These are phyloP conservation scores for Axinella damicornis DNA, from an alignment of 37 sponge, comb jelly and placozoan species.

Conservation along the genomic window DNA sequence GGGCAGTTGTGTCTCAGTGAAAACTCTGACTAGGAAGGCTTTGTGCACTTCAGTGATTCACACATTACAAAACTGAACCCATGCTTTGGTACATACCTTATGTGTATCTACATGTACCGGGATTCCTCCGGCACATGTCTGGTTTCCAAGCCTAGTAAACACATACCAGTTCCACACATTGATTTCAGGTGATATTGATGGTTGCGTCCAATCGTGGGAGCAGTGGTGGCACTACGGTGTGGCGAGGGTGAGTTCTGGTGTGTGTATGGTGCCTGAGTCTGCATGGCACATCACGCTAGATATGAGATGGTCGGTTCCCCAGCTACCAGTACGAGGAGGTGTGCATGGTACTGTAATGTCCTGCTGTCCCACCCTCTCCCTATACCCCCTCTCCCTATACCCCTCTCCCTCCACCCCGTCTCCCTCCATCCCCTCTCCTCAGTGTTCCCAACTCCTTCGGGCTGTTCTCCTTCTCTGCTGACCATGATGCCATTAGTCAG, in stretches of 20 bases:
- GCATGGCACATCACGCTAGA: too few species aligned
- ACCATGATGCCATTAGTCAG: background rate
- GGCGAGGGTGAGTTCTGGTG: slow-evolving; percentile 29
- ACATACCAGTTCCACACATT: too few species aligned
- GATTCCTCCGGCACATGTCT: too few species aligned
- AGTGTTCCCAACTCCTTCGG: slow-evolving; percentile 7
- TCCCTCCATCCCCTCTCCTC: background rate
- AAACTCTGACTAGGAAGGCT: background rate
- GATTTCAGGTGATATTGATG: slow-evolving; percentile 26
- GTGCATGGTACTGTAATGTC: too few species aligned
- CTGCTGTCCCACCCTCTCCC: too few species aligned
- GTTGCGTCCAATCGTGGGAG: slow-evolving; percentile 28
- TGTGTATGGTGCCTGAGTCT: background rate
- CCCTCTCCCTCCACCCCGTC: background rate
- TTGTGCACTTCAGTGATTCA: background rate
- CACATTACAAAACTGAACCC: too few species aligned
- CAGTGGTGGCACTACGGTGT: slow-evolving; percentile 25
- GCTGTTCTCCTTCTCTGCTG: slow-evolving; percentile 15
- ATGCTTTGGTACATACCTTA: too few species aligned
- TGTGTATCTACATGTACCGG: too few species aligned
- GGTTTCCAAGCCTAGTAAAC: too few species aligned
- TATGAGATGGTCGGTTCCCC: too few species aligned
- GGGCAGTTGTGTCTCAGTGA: background rate
- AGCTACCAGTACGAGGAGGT: too few species aligned
- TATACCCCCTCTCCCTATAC: too few species aligned